Conservation (phyloP, 2,797 vertebrate genomes). For the Cyprinodon diabolis region DNA sequence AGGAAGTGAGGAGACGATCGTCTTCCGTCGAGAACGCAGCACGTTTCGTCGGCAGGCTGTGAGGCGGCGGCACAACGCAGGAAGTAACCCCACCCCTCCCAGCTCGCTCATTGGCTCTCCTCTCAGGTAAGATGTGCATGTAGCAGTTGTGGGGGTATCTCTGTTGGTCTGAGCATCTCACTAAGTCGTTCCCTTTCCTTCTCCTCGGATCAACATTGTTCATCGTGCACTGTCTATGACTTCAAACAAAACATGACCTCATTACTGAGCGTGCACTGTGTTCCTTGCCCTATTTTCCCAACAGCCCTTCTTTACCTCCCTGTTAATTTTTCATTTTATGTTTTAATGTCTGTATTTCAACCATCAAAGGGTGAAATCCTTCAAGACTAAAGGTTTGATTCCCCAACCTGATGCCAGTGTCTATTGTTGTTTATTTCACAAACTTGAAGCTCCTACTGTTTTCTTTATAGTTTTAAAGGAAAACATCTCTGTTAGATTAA, state of each 20-base stretch:
- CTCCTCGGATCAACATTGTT: constrained; percentile 20
- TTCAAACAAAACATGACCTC: constrained; percentile 24
- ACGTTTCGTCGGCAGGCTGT: constrained; percentile 99
- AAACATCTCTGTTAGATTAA: neutral
- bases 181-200: constrained; percentile 29
- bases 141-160: constrained; percentile 4
- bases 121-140: constrained; percentile 91
- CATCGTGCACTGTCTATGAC: constrained; percentile 35
- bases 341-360: constrained; percentile 34
- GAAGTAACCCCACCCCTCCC: constrained; percentile 98
- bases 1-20: constrained; percentile 93
- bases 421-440: neutral
- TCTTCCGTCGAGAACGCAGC: constrained; percentile 97
- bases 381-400: neutral
- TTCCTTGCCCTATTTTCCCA: constrained; percentile 37
- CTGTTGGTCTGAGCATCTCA: constrained; percentile 50
- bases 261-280: constrained; percentile 55
- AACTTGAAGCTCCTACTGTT: neutral
- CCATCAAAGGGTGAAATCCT: constrained; percentile 34
- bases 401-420: neutral
- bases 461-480: neutral
- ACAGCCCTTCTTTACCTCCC: constrained; percentile 39
- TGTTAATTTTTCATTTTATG: constrained; percentile 38
- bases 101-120: constrained; percentile 98
- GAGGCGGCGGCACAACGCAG: constrained; percentile 98